Percentiles rank a stretch among this genome's conserved stretches.
phyloP scores from a whole-genome alignment of 1,140 invertebrate species.

The Caenorhabditis briggsae region DNA sequence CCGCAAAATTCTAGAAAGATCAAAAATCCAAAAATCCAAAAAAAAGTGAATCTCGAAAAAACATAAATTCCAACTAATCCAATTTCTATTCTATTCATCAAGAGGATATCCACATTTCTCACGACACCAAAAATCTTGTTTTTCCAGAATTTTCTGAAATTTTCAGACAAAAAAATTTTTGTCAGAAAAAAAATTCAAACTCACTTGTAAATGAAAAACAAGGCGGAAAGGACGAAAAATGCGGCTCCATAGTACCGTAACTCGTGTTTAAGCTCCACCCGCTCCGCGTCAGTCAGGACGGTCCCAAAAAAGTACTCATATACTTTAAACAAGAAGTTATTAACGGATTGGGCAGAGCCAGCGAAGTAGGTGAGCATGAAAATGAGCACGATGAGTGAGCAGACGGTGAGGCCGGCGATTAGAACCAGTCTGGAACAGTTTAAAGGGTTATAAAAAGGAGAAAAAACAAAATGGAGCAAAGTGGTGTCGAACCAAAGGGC shows the following conservation, averaged over 20 bases:
- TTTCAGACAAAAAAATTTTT: background rate
- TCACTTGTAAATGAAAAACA: constrained; percentile 48
- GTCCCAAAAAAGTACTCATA: constrained; percentile 17
- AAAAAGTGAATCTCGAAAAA: too few species aligned
- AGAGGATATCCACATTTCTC: too few species aligned
- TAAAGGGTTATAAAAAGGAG: background rate
- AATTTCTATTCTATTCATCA: too few species aligned
- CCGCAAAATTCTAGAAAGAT: too few species aligned
- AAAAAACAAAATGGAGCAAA: background rate
- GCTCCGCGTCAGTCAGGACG: background rate
- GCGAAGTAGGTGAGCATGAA: constrained; percentile 45
- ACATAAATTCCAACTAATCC: too few species aligned
- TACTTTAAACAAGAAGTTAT: constrained; percentile 14
- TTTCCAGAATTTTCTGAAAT: background rate
- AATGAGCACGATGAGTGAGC: constrained; percentile 16
- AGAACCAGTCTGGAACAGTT: background rate
- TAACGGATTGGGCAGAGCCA: constrained; percentile 11
- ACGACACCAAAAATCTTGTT: background rate
- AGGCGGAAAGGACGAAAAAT: constrained; percentile 18
- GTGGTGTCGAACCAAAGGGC: background rate
- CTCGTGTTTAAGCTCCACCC: constrained; percentile 40
- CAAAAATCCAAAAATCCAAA: too few species aligned
- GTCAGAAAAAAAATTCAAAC: background rate
- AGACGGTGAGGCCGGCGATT: constrained; percentile 20
- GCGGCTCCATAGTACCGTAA: constrained; percentile 33